phyloP scores from a whole-genome alignment of 2,113 vertebrate species.

The Alouatta palliata region DNA sequence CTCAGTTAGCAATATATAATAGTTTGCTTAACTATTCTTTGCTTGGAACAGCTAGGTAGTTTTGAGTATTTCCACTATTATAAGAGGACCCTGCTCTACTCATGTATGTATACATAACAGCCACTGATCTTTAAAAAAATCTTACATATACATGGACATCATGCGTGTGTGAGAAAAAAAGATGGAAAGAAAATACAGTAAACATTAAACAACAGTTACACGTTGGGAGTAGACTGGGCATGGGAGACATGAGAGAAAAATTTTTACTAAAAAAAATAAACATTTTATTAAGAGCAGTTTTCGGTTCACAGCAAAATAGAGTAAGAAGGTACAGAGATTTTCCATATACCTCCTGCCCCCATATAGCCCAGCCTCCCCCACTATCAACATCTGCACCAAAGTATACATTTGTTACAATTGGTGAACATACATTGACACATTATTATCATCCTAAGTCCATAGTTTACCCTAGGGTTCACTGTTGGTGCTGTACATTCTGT shows the following conservation, averaged over 20 bases:
- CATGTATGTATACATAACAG: background rate
- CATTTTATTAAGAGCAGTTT: background rate
- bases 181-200: background rate
- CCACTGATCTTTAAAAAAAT: background rate
- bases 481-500: background rate
- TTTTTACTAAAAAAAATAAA: background rate
- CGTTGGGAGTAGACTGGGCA: background rate
- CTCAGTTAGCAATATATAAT: background rate
- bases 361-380: background rate
- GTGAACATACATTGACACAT: background rate
- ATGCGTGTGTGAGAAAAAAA: background rate
- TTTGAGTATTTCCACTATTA: slow-evolving; percentile 9
- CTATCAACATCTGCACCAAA: background rate
- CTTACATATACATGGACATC: background rate
- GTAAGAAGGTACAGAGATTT: background rate
- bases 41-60: background rate
- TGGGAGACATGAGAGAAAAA: background rate
- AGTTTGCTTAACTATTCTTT: background rate
- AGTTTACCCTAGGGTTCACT: background rate
- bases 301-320: background rate
- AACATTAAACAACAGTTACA: background rate
- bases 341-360: no score
- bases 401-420: background rate
- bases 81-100: background rate
- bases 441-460: background rate